Evolutionary conservation across 2,888 invertebrate genomes (phyloP), one percentile per base, ranked within the genome.

Genomic region (Gryllus longicercus): DNA sequence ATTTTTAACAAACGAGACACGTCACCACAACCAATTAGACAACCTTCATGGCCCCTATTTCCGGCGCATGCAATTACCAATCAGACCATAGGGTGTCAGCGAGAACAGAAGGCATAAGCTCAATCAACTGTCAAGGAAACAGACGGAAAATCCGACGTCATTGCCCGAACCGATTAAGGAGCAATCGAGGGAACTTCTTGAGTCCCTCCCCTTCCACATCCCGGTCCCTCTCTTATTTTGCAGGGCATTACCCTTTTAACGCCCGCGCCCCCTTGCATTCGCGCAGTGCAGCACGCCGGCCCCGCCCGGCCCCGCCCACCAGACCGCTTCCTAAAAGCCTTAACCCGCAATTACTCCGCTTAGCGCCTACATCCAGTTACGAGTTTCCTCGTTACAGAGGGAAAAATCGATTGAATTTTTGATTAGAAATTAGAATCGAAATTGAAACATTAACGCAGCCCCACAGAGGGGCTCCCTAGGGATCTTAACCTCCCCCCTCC

Each of bases 371-470:
- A n/a, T n/a, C 63, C 63, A 18, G 16, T 63, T 63, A 63, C 38
- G 63, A 63, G 63, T n/a, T 63, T n/a, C n/a, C 63, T n/a, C 63
- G 16, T 63, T n/a, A 14, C 63, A n/a, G n/a, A 63, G n/a, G n/a
- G n/a, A 63, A 63, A 63, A 63, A n/a, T 63, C 63, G 63, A 63
- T 63, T 63, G 63, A 63, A 63, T 63, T 63, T 63, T 63, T 63
- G 16, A 63, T 18, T n/a, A 14, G 63, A 63, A 63, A 63, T 63
- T 63, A n/a, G 63, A 63, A 63, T 63, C 63, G 63, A 63, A 63
- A 63, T 63, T 63, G 63, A 63, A 63, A 63, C 63, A 63, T 63
- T 63, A 63, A 63, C 63, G 63, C 63, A 63, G 63, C n/a, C n/a
- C n/a, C n/a, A 63, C 38, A 38, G 38, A n/a, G 63, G 63, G 63